A percentile compares a stretch with the other conserved stretches of the same genome.
Evolutionary conservation across 2,113 vertebrate species (phyloP).

Genomic region (Prunella fulvescens): DNA sequence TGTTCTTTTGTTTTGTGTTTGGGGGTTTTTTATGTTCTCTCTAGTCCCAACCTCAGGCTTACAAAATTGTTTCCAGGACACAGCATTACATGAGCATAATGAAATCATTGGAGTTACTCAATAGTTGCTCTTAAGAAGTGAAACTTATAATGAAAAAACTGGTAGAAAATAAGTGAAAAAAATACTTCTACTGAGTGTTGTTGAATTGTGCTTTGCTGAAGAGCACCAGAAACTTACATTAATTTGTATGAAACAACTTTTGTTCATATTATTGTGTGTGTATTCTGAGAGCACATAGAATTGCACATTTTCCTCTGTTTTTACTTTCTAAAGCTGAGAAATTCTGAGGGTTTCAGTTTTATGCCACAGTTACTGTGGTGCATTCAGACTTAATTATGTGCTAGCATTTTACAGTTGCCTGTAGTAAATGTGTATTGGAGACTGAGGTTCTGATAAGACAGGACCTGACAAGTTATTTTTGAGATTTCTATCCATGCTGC

Average conservation of each 20-base stretch:
- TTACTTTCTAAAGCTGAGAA: not conserved
- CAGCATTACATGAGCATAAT: not conserved
- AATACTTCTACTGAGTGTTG: not conserved
- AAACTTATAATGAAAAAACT: not conserved
- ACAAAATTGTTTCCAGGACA: not conserved
- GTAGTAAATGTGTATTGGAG: not conserved
- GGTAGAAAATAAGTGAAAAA: not conserved
- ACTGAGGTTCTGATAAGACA: not conserved
- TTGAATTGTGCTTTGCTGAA: not conserved
- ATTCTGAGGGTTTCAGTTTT: not conserved
- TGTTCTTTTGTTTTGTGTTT: not conserved
- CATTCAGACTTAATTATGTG: not conserved
- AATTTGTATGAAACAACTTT: not conserved
- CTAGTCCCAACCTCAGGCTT: rapidly evolving
- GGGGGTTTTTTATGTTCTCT: not conserved
- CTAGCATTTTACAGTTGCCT: not conserved
- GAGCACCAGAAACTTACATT: not conserved
- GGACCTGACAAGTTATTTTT: not conserved
- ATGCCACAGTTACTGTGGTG: not conserved
- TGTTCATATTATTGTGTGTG: not conserved
- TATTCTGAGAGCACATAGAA: not conserved
- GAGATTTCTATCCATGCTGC: not conserved
- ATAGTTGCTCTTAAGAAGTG: not conserved
- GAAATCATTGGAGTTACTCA: not conserved
- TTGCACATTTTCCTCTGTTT: not conserved